Base-by-base conservation (phyloP, 2,113 vertebrate genomes). In the Catagonus wagneri region DNA sequence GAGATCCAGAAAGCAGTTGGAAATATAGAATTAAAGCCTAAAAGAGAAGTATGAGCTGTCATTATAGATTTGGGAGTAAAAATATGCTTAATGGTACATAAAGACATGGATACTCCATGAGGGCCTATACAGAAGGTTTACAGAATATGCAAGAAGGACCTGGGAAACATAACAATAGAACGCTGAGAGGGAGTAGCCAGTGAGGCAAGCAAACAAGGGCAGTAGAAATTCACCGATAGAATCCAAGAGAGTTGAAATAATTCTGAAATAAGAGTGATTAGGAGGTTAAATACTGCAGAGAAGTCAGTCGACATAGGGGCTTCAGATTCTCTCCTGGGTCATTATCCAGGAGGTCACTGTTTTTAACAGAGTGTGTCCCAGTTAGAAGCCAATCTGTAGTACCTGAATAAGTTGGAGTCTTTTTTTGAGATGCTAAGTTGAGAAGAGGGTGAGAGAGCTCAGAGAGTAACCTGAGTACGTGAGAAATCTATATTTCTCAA, bases 41-140 rank as follows among this genome's bases (percentile, higher is more conserved):
- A 66, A 86, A 66, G 16, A 36, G 36, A 71, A 83, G 11, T 81
- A 81, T 39, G 29, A 68, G n/a, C 15, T 92, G 13, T 52, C n/a
- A 78, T 39, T 83, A 63, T 44, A 83, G 58, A 79, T 27, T 87
- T 90, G 12, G 14, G 32, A 80, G 29, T 94, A 39, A 92, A 92
- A 74, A 69, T 90, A 54, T 44, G 44, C 44, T 44, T 6, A 44
- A 44, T 44, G 44, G 8, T 44, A 44, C 27, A 56, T 54, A 14
- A 81, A 72, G 39, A 63, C 54, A 32, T 72, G 75, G n/a, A 0
- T 10, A 44, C 39, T 80, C 25, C 13, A 50, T 27, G 27, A 19
- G 20, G 27, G 2, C 56, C 39, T 54, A 7, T 83, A 25, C 27
- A 44, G 56, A 56, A 75, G 44, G 44, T 44, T 74, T 66, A 52